Conservation (phyloP, 2,888 invertebrate species). For the Drosophila setosimentum region DNA sequence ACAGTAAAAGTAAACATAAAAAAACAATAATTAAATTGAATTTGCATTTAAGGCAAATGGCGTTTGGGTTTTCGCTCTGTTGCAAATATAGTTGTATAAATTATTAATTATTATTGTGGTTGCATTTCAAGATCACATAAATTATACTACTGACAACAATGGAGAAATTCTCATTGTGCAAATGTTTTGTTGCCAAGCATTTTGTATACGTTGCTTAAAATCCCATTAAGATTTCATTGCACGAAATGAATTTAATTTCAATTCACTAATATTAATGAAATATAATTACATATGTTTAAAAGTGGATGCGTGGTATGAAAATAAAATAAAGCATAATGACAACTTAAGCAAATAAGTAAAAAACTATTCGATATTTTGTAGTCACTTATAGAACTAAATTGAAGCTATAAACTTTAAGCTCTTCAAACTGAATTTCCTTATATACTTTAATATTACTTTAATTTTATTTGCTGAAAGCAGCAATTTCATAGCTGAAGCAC, state of each 20-base stretch:
- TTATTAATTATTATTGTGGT: constrained; percentile 32
- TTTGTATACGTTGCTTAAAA: background rate
- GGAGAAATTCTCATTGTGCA: constrained; percentile 23
- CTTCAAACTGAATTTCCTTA: background rate
- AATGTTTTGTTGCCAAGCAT: constrained; percentile 1
- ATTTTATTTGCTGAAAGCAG: constrained; percentile 15
- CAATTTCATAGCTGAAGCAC: constrained; percentile 27
- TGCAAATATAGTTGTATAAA: constrained; percentile 11
- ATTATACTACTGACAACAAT: constrained; percentile 30
- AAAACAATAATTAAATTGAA: constrained; percentile 32
- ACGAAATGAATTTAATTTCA: background rate
- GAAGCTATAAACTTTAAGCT: background rate
- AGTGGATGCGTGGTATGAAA: background rate
- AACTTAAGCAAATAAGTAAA: background rate
- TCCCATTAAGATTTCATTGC: constrained; percentile 1
- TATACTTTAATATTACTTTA: constrained; percentile 3
- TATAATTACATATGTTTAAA: background rate
- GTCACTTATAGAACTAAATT: background rate
- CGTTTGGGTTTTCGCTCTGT: constrained; percentile 32
- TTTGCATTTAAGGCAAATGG: constrained; percentile 49
- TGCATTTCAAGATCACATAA: constrained; percentile 37
- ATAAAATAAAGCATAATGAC: background rate
- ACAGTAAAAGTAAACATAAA: constrained; percentile 22
- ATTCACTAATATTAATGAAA: background rate
- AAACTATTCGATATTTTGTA: background rate